Evolutionary conservation across 2,888 invertebrate species (phyloP), one percentile per base, ranked within the genome.

Genomic region (Tinea trinotella): DNA sequence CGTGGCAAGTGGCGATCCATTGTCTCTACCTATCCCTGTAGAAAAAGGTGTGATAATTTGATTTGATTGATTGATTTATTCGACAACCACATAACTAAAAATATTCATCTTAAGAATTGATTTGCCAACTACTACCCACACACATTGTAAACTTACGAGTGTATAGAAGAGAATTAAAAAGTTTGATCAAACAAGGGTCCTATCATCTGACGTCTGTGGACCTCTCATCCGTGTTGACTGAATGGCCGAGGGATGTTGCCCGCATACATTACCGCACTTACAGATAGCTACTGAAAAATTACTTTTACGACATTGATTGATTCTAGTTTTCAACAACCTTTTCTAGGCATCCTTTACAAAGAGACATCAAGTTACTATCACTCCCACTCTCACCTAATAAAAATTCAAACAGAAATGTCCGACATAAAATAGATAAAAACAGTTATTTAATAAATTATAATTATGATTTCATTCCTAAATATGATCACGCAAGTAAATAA

Each of bases 251-350:
- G 48, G 58, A 59, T 64, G 65, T 65, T 64, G 62, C 61, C 66
- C 66, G 65, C 64, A 65, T 64, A 66, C 64, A 66, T 65, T 65
- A 64, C 65, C 66, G 67, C 61, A 66, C 65, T 63, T 61, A 59
- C 57, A 63, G 74, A 75, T 71, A 71, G 65, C 62, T 63, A 57
- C 62, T 69, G 68, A 74, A 74, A 71, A 74, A 74, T 74, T 68
- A 63, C 64, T 63, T 58, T 59, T 59, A 55, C 58, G 62, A 64
- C 55, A 59, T 58, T 70, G 73, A 74, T 71, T 66, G 71, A 74
- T 75, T 63, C 35, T 40, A 30, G n/a, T 50, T 50, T 24, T 50
- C 50, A 24, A 50, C 50, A 22, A 24, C 13, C 13, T 24, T n/a
- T 13, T 50, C 19, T 24, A 18, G 18, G n/a, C 24, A n/a, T 24